Base-by-base conservation (phyloP, 2,797 vertebrate genomes). In the Mareca strepera region DNA sequence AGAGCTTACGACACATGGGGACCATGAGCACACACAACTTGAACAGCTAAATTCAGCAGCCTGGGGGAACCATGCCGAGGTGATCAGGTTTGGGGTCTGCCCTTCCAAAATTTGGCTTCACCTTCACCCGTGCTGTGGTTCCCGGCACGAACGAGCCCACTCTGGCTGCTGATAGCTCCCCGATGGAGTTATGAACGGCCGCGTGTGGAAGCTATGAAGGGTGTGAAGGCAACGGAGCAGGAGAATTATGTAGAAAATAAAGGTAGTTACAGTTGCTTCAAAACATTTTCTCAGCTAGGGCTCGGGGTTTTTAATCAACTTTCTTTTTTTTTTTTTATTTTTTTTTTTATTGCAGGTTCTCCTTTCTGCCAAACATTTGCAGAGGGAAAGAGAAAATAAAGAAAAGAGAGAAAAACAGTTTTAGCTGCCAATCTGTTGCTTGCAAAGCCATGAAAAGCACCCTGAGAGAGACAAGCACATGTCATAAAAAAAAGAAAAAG, bases 391-490 rank as follows among this genome's bases (percentile, higher is more conserved):
- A 84, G 63, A 82, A 87, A 87, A 25, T 29, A 69, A 77, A 96
- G 64, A 79, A 75, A 70, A 52, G 41, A 93, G 69, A 81, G 74
- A 62, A 43, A 86, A 94, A 13, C 68, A 41, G 72, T 77, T 91
- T 77, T 79, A 86, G 74, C 86, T 88, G 81, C 86, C 92, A 88
- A 90, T 96, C 92, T 96, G 93, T 76, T 90, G 78, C 93, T 88
- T 82, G 78, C 55, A 84, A 76, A 92, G 88, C 83, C 88, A 88
- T 8, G 52, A 66, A 76, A 94, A 90, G 28, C 81, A 90, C 63
- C 74, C 84, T 48, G 73, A 84, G 80, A 94, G 39, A 86, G 46
- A 50, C 0, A 1, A 73, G 52, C 13, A 35, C 14, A 13, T 29
- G 43, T 50, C 86, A 78, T 9, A 56, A 83, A 69, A 83, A 69